Conservation (phyloP, 2,797 vertebrate genomes). For the Aulostomus chinensis region DNA sequence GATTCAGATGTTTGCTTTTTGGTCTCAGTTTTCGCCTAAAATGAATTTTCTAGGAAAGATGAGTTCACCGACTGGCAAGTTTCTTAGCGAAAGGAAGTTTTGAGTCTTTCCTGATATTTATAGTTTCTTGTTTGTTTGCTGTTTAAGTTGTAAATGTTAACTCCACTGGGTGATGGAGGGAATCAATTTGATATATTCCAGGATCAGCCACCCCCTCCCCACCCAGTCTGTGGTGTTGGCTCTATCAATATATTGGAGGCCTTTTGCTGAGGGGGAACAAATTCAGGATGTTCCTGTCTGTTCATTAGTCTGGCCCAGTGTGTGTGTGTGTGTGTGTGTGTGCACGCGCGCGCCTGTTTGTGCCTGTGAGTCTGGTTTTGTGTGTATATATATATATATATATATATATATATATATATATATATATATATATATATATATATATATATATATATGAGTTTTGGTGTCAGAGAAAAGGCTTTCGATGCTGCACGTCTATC, state of each 20-base stretch:
- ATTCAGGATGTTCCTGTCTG: constrained; percentile 8
- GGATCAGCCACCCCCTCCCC: constrained; percentile 25
- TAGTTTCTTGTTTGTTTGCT: constrained; percentile 16
- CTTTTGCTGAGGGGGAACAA: constrained; percentile 23
- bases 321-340: neutral
- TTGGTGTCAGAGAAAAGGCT: constrained; percentile 24
- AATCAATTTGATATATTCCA: constrained; percentile 46
- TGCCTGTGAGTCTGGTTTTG: no score
- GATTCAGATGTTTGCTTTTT: no score
- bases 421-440: no score
- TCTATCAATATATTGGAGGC: constrained; percentile 30
- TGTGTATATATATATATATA: no score
- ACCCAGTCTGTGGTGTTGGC: constrained; percentile 13
- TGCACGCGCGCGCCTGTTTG: neutral
- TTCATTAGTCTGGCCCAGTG: constrained; percentile 13
- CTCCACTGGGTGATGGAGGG: no score
- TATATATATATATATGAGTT: no score
- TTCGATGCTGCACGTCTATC: constrained; percentile 45
- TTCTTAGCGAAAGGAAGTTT: no score
- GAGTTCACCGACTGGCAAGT: no score
- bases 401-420: no score
- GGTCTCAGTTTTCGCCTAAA: no score
- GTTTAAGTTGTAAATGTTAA: no score
- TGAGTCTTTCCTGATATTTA: constrained; percentile 6
- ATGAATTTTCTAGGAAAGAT: no score